Conservation (phyloP, 2,797 vertebrate species). For the Gila robusta region DNA sequence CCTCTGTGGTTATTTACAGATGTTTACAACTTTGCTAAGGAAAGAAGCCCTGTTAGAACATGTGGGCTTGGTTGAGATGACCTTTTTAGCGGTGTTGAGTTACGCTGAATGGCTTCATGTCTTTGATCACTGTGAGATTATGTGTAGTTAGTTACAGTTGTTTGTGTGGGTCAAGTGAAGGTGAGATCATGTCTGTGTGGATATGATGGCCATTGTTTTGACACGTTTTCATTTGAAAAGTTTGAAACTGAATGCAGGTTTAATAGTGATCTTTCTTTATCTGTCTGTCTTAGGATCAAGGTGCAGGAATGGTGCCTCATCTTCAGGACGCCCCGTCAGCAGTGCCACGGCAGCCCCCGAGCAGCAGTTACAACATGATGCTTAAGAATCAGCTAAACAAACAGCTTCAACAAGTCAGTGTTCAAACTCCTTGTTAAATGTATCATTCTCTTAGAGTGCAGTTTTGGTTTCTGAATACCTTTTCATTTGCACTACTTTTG, state of each 20-base stretch:
- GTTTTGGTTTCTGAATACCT: background rate
- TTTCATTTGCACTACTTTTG: background rate
- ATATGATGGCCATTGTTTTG: slow-evolving; percentile 30
- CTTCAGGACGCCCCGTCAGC: slow-evolving; percentile 75
- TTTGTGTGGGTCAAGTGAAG: slow-evolving; percentile 15
- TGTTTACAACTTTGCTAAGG: slow-evolving; percentile 62
- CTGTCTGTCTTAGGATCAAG: slow-evolving; percentile 74
- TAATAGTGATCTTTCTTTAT: slow-evolving; percentile 14
- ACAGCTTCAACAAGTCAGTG: slow-evolving; percentile 66
- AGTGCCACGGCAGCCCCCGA: slow-evolving; percentile 63
- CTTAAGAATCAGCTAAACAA: slow-evolving; percentile 79
- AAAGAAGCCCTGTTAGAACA: slow-evolving; percentile 55
- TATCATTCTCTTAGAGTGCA: background rate
- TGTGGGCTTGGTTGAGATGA: slow-evolving; percentile 43
- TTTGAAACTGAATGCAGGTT: background rate
- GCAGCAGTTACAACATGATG: slow-evolving; percentile 78
- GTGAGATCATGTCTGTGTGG: slow-evolving; percentile 21
- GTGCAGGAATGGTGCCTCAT: slow-evolving; percentile 74
- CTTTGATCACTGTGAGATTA: slow-evolving; percentile 21
- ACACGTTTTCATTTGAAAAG: background rate
- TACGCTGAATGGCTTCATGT: slow-evolving; percentile 17
- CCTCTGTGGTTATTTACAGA: slow-evolving; percentile 61
- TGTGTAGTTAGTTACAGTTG: slow-evolving; percentile 34
- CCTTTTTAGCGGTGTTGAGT: slow-evolving; percentile 40
- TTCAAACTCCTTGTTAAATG: background rate